Base-by-base conservation (phyloP, 2,113 vertebrate species). In the Atherinomorus stipes region DNA sequence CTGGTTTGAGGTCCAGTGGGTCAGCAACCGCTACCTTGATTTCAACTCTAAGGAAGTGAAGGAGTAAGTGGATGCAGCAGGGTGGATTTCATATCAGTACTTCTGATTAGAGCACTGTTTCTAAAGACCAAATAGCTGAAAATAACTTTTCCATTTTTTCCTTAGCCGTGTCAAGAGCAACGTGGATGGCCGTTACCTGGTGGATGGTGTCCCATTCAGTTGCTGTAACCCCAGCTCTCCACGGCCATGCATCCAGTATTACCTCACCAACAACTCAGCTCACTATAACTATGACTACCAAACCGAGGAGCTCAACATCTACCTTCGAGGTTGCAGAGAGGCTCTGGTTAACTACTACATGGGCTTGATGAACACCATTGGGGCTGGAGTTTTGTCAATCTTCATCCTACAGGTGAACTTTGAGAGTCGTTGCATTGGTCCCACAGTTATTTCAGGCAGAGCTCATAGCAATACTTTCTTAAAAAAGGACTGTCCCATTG, bases 1-100 rank as follows among this genome's bases (percentile, higher is more conserved):
- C 80, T 96, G 95, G 95, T 95, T 95, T 9, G 94, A 95, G 76
- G 92, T 95, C 31, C 95, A 96, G 88, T 96, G 95, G 95, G 91
- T 96, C 89, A 96, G 95, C 88, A 94, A 95, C 74, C 94, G 95
- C 26, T 95, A 94, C 86, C 91, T 95, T 28, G 95, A 96, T 71
- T 95, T 94, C 89, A 94, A 77, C 86, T 82, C 91, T 10, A 95
- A 93, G 78, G 94, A 95, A 58, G 95, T 96, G n/a, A 95, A 95
- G 87, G 93, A 94, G 95, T 96, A 84, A 95, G 94, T 91, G 38
- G 53, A 42, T 62, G 11, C 28, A 54, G 23, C 22, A 22, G 12
- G 56, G 23, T 21, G 38, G 11, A 19, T 58, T 23, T 65, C 15
- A 21, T 10, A 78, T 76, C 34, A 47, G 21, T 16, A 53, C 5